Percentiles rank a stretch among this genome's conserved stretches.
phyloP scores from a whole-genome alignment of 2,888 invertebrate genomes.

The Branchellion lobata region DNA sequence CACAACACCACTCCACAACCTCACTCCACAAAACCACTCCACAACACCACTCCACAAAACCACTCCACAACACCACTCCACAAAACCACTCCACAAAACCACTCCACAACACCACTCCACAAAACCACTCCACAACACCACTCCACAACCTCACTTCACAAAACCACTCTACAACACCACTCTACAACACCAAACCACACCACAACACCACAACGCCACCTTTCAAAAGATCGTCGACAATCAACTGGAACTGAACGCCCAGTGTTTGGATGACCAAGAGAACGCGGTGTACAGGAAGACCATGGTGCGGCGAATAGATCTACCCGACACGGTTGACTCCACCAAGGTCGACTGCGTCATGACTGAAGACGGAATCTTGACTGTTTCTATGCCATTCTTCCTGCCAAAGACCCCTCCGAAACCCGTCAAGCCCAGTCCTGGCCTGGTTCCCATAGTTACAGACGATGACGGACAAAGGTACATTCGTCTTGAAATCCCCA shows the following conservation, averaged over 20 bases:
- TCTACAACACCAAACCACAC: too few relatives aligned
- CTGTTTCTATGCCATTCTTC: constrained; percentile 51
- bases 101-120: too few relatives aligned
- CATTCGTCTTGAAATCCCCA: constrained; percentile 46
- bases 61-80: too few relatives aligned
- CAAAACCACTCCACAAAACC: too few relatives aligned
- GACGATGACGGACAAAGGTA: constrained; percentile 49
- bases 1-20: too few relatives aligned
- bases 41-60: too few relatives aligned
- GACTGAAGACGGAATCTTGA: constrained; percentile 46
- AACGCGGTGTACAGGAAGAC: constrained; percentile 49
- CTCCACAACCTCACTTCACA: too few relatives aligned
- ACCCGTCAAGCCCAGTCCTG: constrained; percentile 48
- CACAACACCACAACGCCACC: too few relatives aligned
- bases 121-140: too few relatives aligned
- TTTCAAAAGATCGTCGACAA: constrained; percentile 37
- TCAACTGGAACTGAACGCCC: constrained; percentile 39
- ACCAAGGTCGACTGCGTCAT: constrained; percentile 48
- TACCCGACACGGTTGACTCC: constrained; percentile 50
- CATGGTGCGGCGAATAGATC: constrained; percentile 50
- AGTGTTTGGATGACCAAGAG: constrained; percentile 48
- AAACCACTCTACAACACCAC: too few relatives aligned
- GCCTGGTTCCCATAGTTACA: constrained; percentile 49
- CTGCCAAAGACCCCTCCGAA: constrained; percentile 36
- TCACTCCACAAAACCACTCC: too few relatives aligned